These are phyloP conservation scores for Drosophila paulistorum DNA, from an alignment of 1,140 invertebrate genomes.

Conservation along the genomic window DNA sequence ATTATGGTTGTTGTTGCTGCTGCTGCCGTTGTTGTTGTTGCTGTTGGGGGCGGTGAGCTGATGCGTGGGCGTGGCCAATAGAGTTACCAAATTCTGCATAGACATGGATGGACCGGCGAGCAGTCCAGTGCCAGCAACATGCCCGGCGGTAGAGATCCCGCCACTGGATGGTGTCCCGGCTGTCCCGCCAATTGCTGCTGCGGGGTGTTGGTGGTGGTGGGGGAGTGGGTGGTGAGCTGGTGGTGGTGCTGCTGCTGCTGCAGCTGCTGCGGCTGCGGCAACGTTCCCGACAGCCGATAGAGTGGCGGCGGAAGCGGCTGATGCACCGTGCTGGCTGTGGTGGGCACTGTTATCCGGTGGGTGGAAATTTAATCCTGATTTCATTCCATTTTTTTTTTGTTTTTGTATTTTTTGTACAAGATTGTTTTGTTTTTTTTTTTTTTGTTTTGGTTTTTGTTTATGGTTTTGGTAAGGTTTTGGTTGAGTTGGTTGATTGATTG, in stretches of 20 bases:
- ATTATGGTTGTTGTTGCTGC: slow-evolving; percentile 17
- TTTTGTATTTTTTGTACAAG: slow-evolving; percentile 69
- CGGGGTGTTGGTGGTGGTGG: slow-evolving; percentile 33
- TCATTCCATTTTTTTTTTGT: slow-evolving; percentile 66
- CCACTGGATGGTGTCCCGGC: slow-evolving; percentile 32
- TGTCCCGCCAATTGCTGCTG: slow-evolving; percentile 48
- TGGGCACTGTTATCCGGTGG: slow-evolving; percentile 83
- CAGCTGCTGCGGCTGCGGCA: slow-evolving; percentile 49
- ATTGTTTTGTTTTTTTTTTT: slow-evolving; percentile 65
- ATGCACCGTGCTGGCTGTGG: slow-evolving; percentile 70
- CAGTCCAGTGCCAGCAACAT: slow-evolving; percentile 83
- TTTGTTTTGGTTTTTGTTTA: slow-evolving; percentile 74
- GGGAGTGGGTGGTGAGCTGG: slow-evolving; percentile 42
- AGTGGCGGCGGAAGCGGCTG: slow-evolving; percentile 58
- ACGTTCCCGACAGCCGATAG: slow-evolving; percentile 65
- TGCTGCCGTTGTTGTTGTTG: slow-evolving; percentile 26
- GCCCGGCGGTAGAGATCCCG: slow-evolving; percentile 67
- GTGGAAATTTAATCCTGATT: slow-evolving; percentile 83
- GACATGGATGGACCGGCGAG: slow-evolving; percentile 90
- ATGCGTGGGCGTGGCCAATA: slow-evolving; percentile 86
- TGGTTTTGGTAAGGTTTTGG: slow-evolving; percentile 65
- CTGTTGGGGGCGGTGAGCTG: slow-evolving; percentile 65
- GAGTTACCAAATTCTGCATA: slow-evolving; percentile 94
- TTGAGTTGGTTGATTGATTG: slow-evolving; percentile 71
- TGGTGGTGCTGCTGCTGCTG: slow-evolving; percentile 62